Percentiles rank a stretch among this genome's conserved stretches.
These are phyloP conservation scores for Eupeodes latifasciatus DNA, from an alignment of 2,888 invertebrate genomes.

Conservation along the genomic window DNA sequence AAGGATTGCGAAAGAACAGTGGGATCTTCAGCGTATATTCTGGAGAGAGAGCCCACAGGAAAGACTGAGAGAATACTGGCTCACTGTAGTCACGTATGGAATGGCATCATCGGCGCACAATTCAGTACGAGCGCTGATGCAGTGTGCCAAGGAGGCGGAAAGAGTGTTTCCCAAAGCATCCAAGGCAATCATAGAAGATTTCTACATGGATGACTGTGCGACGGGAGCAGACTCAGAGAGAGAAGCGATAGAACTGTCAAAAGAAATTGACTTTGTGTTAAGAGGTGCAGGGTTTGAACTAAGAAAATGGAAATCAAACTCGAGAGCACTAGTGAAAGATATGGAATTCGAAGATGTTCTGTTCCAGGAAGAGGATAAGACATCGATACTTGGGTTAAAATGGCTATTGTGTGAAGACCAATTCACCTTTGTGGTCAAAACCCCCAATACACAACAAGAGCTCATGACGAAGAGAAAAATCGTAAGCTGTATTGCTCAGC, in stretches of 20 bases:
- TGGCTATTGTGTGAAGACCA: not conserved
- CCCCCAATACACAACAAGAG: not conserved
- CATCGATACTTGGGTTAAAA: not conserved
- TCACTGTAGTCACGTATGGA: not conserved
- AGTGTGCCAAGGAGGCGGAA: conserved; percentile 7
- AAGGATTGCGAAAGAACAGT: not conserved
- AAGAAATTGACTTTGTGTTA: not conserved
- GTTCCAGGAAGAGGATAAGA: not conserved
- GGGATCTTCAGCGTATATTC: conserved; percentile 9
- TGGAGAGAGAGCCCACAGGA: conserved; percentile 5
- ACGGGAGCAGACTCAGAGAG: conserved; percentile 2
- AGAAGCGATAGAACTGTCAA: not conserved
- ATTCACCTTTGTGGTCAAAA: not conserved
- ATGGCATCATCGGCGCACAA: not conserved
- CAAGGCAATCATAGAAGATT: not conserved
- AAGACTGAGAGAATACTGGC: not conserved
- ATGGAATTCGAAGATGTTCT: conserved; percentile 2
- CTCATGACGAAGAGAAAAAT: not conserved
- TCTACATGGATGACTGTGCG: not conserved
- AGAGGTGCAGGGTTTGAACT: not conserved
- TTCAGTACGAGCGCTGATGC: not conserved
- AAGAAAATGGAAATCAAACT: not conserved
- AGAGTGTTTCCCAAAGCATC: not conserved
- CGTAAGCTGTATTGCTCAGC: not conserved
- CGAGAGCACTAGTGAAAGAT: not conserved